Base-by-base conservation (phyloP, 2,888 invertebrate species). In the Diarsia brunnea region DNA sequence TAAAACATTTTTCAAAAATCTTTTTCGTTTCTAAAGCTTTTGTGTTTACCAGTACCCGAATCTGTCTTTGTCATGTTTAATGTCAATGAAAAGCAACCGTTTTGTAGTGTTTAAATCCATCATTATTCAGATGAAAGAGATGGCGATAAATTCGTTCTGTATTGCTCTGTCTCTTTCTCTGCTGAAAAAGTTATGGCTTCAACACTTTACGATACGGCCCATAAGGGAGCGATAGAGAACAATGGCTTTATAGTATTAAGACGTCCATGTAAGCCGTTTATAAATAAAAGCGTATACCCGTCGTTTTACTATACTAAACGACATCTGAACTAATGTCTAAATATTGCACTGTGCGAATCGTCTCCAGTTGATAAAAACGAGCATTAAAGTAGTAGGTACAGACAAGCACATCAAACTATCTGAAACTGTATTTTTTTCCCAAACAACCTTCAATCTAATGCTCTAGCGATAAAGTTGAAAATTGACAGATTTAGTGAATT, bases 21-120 rank as follows among this genome's bases (percentile, higher is more conserved):
- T 45, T 51, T 58, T 31, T 31, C 21, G 7, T 55, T 55, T 55
- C 16, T 14, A 58, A 72, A 73, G 49, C n/a, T 31, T 73, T 77
- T 80, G 27, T 63, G 31, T 69, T 45, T 45, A 60, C 43, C 43
- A 58, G 27, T 27, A 16, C 27, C 27, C 19, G 10, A 21, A 16
- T 31, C 1, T 7, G 24, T 61, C 61, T 51, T 47, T 70, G 19
- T 78, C 60, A 69, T 12, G 69, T 12, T 77, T 14, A 11, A 14
- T 24, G 60, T 60, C n/a, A 61, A 14, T 79, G 24, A 47, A 53
- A 7, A 49, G 7, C 10, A 21, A 12, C 12, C 10, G 21, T 53
- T 47, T 47, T 47, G 31, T 61, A 53, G 43, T 27, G n/a, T 31
- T 55, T 55, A 31, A 43, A 51, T 27, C 10, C 49, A 43, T 67